phyloP scores from a whole-genome alignment of 2,888 invertebrate genomes.

The Nemoura dubitans region DNA sequence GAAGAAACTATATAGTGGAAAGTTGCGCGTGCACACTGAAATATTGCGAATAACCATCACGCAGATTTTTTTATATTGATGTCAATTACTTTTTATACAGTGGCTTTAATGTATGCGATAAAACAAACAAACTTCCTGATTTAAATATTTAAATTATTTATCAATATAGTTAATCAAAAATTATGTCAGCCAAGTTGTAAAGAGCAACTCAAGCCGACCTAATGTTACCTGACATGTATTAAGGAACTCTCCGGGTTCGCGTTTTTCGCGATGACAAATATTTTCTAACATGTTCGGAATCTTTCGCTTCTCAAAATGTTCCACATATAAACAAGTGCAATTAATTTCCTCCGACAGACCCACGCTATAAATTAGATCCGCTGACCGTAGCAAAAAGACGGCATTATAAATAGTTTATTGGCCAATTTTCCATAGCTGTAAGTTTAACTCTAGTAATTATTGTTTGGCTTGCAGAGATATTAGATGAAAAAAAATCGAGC shows the following conservation, averaged over 20 bases:
- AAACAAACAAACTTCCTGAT: conserved; percentile 37
- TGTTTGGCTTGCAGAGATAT: conserved; percentile 23
- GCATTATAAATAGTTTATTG: conserved; percentile 7
- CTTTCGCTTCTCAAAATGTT: not conserved
- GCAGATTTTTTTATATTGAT: not conserved
- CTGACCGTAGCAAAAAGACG: not conserved
- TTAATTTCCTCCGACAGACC: not conserved
- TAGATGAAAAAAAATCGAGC: not conserved
- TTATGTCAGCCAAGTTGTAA: not conserved
- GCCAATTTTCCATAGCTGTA: not conserved
- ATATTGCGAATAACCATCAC: not conserved
- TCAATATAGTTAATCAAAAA: not conserved
- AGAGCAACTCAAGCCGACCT: not conserved
- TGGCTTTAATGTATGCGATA: not conserved
- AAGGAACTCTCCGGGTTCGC: not conserved
- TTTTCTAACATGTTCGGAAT: not conserved
- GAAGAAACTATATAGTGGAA: not conserved
- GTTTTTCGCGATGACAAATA: not conserved
- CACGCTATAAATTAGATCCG: not conserved
- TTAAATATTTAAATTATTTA: conserved; percentile 29
- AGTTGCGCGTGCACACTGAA: not conserved
- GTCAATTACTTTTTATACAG: conserved; percentile 25
- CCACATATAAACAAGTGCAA: not conserved
- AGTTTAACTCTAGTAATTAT: conserved; percentile 28
- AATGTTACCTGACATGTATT: not conserved